A percentile compares a stretch with the other conserved stretches of the same genome.
Conservation (phyloP, 2,888 invertebrate genomes). For the Lumbricus terrestris region DNA sequence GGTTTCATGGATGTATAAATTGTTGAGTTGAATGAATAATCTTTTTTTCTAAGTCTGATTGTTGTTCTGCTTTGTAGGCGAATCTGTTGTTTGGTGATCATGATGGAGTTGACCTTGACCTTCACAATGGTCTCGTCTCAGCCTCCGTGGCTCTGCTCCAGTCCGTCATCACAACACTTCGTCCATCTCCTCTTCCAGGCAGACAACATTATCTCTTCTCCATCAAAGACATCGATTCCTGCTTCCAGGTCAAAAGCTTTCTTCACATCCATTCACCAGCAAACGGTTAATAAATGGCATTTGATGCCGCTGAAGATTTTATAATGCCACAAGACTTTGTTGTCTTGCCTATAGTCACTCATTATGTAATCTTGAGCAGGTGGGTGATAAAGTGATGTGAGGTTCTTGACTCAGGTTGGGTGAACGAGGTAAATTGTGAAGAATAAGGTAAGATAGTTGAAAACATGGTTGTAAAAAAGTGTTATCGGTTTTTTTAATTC, state of each 20-base stretch:
- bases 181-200: slow-evolving; percentile 54
- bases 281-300: neutral
- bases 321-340: neutral
- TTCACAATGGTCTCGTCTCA: slow-evolving; percentile 53
- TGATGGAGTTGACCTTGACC: slow-evolving; percentile 53
- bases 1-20: neutral
- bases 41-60: neutral
- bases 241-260: slow-evolving; percentile 52
- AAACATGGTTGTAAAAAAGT: neutral
- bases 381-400: too few species aligned
- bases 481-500: too few species aligned
- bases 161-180: slow-evolving; percentile 51
- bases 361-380: too few species aligned
- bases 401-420: neutral
- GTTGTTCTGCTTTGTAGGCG: slow-evolving; percentile 41
- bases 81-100: slow-evolving; percentile 54
- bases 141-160: slow-evolving; percentile 54
- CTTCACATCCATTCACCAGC: neutral
- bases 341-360: neutral
- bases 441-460: neutral
- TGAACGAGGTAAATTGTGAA: neutral
- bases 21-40: too few species aligned
- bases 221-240: slow-evolving; percentile 54
- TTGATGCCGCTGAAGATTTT: neutral
- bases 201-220: slow-evolving; percentile 57